These are phyloP conservation scores for Phalanger gymnotis DNA, from an alignment of 2,797 vertebrate species.

Conservation along the genomic window DNA sequence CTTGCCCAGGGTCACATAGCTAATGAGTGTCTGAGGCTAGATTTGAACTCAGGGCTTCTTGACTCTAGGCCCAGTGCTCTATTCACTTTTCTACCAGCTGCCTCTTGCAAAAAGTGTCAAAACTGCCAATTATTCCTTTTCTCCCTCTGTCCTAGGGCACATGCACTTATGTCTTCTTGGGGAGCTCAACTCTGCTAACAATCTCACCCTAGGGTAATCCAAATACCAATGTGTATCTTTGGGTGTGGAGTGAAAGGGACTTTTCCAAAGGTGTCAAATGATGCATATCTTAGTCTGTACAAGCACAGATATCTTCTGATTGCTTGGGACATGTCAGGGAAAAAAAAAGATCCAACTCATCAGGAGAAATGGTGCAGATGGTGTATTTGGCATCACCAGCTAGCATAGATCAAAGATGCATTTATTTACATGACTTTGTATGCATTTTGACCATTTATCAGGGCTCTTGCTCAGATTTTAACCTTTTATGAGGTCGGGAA, in stretches of 20 bases:
- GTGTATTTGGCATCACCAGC: constrained; percentile 72
- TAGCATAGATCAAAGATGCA: constrained; percentile 70
- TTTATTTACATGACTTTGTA: constrained; percentile 77
- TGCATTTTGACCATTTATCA: constrained; percentile 72
- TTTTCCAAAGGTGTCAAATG: constrained; percentile 38
- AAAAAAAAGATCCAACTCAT: constrained; percentile 49
- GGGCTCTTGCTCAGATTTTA: constrained; percentile 57
- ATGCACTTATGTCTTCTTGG: background rate
- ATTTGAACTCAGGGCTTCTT: background rate
- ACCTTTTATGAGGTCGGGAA: constrained; percentile 64
- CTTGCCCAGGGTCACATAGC: background rate
- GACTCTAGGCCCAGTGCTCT: background rate
- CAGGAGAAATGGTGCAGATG: constrained; percentile 77
- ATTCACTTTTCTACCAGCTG: background rate
- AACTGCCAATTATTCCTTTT: background rate
- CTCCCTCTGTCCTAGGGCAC: background rate
- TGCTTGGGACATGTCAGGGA: constrained; percentile 48
- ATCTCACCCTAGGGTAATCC: constrained; percentile 30
- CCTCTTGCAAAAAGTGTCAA: background rate
- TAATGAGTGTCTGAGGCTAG: background rate
- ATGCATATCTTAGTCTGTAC: constrained; percentile 45
- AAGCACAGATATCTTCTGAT: constrained; percentile 56
- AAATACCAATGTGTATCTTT: constrained; percentile 38
- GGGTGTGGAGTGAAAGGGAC: constrained; percentile 16
- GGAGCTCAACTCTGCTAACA: constrained; percentile 28